Percentiles rank a stretch among this genome's conserved stretches.
Conservation (phyloP, 1,140 invertebrate genomes). For the Calliphora vicina region DNA sequence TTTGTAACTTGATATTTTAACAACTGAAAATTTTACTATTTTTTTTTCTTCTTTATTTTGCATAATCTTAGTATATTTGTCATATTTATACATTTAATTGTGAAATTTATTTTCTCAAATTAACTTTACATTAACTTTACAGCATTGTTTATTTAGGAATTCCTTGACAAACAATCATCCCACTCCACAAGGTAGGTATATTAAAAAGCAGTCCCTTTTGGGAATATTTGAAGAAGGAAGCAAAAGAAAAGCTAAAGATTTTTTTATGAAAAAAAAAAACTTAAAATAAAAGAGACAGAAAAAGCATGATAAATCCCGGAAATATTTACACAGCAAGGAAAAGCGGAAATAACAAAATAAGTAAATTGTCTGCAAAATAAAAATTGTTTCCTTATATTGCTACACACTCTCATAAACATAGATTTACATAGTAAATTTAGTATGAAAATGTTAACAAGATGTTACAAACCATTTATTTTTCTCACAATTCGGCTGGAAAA, state of each 20-base stretch:
- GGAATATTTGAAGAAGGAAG: too few relatives aligned
- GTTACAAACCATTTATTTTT: conserved; percentile 28
- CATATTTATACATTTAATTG: conserved; percentile 15
- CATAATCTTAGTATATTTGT: not conserved
- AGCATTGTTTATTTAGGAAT: conserved; percentile 19
- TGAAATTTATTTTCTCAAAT: conserved; percentile 18
- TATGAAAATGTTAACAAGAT: not conserved
- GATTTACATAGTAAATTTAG: not conserved
- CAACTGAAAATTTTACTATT: not conserved
- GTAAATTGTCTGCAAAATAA: conserved; percentile 63
- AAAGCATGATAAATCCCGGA: conserved; percentile 49
- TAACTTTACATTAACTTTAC: not conserved
- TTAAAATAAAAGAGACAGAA: not conserved
- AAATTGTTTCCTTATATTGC: conserved; percentile 61
- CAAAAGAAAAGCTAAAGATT: too few relatives aligned
- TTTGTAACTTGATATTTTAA: conserved; percentile 10
- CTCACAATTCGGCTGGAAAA: not conserved
- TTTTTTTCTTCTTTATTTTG: not conserved
- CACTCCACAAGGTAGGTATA: conserved; percentile 6
- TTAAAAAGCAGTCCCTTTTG: not conserved
- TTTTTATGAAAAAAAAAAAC: conserved; percentile 36
- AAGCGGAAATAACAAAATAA: conserved; percentile 62
- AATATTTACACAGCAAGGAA: conserved; percentile 49
- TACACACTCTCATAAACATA: not conserved
- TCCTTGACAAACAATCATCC: not conserved